Percentiles rank a stretch among this genome's conserved stretches.
phyloP scores from a whole-genome alignment of 2,797 vertebrate genomes.

The Pangasius djambal region DNA sequence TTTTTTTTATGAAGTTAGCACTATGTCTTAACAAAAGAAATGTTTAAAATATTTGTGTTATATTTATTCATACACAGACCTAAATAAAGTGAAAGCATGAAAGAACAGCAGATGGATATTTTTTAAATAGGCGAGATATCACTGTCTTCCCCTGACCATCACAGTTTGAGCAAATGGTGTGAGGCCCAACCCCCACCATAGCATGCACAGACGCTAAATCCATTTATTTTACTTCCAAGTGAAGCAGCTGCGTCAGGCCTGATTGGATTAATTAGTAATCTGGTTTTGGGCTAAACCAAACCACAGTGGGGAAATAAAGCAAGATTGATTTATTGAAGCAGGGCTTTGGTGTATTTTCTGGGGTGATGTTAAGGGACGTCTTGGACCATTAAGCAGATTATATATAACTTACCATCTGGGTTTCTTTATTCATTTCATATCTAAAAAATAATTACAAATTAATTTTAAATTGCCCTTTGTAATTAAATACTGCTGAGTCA shows the following conservation, averaged over 20 bases:
- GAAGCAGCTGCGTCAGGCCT: slow-evolving; percentile 66
- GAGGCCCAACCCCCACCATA: slow-evolving; percentile 35
- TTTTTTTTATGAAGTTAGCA: background rate
- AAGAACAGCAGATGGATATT: slow-evolving; percentile 21
- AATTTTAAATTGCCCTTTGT: background rate
- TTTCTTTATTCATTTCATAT: slow-evolving; percentile 8
- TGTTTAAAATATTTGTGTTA: slow-evolving; percentile 1
- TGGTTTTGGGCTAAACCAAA: slow-evolving; percentile 57
- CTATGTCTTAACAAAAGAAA: background rate
- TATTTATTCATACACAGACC: slow-evolving; percentile 22
- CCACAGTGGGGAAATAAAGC: slow-evolving; percentile 44
- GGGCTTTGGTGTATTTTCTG: slow-evolving; percentile 27
- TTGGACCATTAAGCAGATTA: slow-evolving; percentile 26
- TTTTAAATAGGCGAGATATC: slow-evolving; percentile 13
- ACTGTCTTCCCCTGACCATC: slow-evolving; percentile 24
- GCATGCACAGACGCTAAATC: slow-evolving; percentile 54
- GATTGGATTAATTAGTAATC: slow-evolving; percentile 69
- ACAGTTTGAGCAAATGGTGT: slow-evolving; percentile 38
- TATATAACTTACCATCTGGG: slow-evolving; percentile 26
- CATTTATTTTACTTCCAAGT: slow-evolving; percentile 63
- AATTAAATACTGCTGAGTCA: background rate
- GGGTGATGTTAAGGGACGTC: slow-evolving; percentile 31
- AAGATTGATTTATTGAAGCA: slow-evolving; percentile 50
- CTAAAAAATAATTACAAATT: slow-evolving; percentile 17
- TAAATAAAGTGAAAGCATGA: slow-evolving; percentile 27